These are phyloP conservation scores for Gastracanthus pulcherrimus DNA, from an alignment of 2,888 invertebrate species.

Conservation along the genomic window DNA sequence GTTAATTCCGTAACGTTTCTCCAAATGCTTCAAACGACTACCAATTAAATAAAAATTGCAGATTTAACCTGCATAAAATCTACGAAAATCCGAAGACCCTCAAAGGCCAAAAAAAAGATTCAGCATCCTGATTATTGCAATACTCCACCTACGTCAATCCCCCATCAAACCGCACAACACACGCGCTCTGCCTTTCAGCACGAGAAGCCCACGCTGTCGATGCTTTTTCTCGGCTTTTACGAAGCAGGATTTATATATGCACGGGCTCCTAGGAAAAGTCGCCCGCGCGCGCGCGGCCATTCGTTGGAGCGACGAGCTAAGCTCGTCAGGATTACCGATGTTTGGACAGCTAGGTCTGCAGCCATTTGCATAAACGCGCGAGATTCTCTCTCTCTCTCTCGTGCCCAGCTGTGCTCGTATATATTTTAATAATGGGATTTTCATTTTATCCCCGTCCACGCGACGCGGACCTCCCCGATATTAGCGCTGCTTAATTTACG, in stretches of 20 bases:
- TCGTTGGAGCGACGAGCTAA: constrained; percentile 21
- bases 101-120: too few relatives aligned
- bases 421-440: constrained; percentile 41
- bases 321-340: constrained; percentile 24
- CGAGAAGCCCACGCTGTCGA: too few relatives aligned
- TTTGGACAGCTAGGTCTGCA: constrained; percentile 39
- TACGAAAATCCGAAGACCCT: too few relatives aligned
- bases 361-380: constrained; percentile 15
- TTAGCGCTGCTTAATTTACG: neutral
- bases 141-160: too few relatives aligned
- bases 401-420: too few relatives aligned
- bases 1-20: too few relatives aligned
- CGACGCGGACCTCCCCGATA: neutral
- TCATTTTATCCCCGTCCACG: neutral
- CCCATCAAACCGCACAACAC: too few relatives aligned
- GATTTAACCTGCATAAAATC: too few relatives aligned
- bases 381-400: neutral
- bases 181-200: too few relatives aligned
- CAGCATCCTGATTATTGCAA: too few relatives aligned
- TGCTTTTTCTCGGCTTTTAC: neutral
- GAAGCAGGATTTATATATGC: constrained; percentile 1
- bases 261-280: neutral
- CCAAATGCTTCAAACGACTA: too few relatives aligned
- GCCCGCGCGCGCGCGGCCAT: constrained; percentile 2
- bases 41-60: too few relatives aligned